Conservation (phyloP, 2,888 invertebrate genomes). For the Andricus quercusramuli region DNA sequence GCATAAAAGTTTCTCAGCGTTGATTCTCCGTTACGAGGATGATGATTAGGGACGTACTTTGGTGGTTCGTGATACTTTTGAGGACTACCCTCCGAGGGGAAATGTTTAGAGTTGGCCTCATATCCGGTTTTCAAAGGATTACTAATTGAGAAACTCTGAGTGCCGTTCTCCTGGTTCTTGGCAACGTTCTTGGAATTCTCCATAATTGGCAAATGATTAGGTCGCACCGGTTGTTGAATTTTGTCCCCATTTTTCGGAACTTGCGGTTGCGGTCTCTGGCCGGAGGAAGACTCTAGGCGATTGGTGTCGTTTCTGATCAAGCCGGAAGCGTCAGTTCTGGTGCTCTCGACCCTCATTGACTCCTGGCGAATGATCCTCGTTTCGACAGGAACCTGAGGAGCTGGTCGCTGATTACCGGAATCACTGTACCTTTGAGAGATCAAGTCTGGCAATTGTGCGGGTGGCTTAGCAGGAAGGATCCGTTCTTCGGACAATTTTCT, state of each 20-base stretch:
- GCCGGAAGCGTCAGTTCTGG: conserved; percentile 59
- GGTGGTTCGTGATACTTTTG: conserved; percentile 73
- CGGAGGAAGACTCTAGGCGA: conserved; percentile 63
- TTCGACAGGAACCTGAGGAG: conserved; percentile 73
- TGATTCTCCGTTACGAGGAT: conserved; percentile 61
- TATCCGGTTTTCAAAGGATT: conserved; percentile 70
- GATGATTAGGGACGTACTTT: conserved; percentile 66
- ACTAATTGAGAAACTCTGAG: conserved; percentile 60
- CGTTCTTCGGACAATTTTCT: conserved; percentile 71
- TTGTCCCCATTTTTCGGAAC: conserved; percentile 63
- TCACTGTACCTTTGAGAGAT: conserved; percentile 70
- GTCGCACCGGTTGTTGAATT: conserved; percentile 50
- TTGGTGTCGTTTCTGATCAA: conserved; percentile 64
- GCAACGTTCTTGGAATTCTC: conserved; percentile 55
- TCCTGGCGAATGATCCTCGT: conserved; percentile 73
- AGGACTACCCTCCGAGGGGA: conserved; percentile 65
- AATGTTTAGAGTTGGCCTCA: conserved; percentile 67
- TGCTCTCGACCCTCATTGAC: conserved; percentile 69
- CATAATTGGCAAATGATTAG: conserved; percentile 62
- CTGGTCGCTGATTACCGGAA: conserved; percentile 72
- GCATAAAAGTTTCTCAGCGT: conserved; percentile 63
- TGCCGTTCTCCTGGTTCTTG: conserved; percentile 56
- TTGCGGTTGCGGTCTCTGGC: conserved; percentile 73
- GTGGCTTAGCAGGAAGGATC: conserved; percentile 60
- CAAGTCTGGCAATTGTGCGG: conserved; percentile 70